Percentiles rank a stretch among this genome's conserved stretches.
phyloP scores from a whole-genome alignment of 2,113 vertebrate species.

The Catharus fuscescens region DNA sequence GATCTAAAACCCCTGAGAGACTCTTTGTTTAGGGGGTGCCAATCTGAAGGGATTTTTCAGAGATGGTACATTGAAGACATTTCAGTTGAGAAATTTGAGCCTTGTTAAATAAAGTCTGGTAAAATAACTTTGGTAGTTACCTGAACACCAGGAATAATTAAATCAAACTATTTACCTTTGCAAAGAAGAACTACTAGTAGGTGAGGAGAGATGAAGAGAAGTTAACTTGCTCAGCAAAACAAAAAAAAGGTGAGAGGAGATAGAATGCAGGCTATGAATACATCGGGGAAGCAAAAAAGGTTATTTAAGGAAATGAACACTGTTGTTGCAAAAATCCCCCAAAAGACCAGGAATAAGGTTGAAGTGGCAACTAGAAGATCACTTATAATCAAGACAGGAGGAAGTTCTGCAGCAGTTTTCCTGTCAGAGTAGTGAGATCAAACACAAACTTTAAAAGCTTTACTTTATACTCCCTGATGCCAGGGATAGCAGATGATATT shows the following conservation, averaged over 20 bases:
- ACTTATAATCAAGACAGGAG: background rate
- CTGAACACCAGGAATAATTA: background rate
- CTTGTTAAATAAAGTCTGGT: background rate
- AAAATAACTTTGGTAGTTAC: background rate
- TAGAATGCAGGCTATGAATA: background rate
- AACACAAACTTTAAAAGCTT: background rate
- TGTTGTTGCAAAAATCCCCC: background rate
- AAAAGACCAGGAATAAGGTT: background rate
- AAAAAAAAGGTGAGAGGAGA: background rate
- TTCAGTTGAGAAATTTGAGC: background rate
- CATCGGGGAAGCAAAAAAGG: background rate
- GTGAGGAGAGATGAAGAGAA: background rate
- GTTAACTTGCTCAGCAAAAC: background rate
- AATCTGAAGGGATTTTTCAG: background rate
- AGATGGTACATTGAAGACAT: accelerated
- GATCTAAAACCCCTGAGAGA: background rate
- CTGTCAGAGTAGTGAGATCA: background rate
- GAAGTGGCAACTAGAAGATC: background rate
- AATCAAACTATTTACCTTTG: background rate
- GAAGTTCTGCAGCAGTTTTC: background rate
- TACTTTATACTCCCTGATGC: background rate
- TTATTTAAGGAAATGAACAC: background rate
- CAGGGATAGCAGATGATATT: background rate
- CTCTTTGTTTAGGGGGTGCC: background rate
- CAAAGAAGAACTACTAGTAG: background rate